Percentiles rank a stretch among this genome's conserved stretches.
These are phyloP conservation scores for Pristionchus arcanus DNA, from an alignment of 2,888 invertebrate species.

Conservation along the genomic window DNA sequence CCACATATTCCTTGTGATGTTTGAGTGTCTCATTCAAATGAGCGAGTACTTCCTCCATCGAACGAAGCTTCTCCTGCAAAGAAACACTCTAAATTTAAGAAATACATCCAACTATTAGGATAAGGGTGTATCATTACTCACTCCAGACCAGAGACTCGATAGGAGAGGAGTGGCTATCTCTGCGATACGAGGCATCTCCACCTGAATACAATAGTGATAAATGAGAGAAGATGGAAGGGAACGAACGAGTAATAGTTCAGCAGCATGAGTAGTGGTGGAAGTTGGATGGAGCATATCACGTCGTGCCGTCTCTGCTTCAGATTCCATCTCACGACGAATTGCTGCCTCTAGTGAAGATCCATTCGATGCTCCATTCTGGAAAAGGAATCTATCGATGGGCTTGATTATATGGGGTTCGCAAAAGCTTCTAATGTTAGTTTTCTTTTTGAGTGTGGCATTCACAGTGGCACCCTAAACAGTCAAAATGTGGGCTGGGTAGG, in stretches of 20 bases:
- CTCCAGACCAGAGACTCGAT: background rate
- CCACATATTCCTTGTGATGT: background rate
- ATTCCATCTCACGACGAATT: background rate
- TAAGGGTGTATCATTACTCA: background rate
- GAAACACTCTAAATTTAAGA: background rate
- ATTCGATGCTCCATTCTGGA: background rate
- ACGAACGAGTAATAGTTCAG: background rate
- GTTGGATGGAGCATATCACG: slow-evolving; percentile 3
- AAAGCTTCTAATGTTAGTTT: no score
- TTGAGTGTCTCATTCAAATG: background rate
- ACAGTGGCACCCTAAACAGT: no score
- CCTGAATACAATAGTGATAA: background rate
- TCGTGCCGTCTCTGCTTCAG: background rate
- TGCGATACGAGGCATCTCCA: background rate
- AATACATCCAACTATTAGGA: background rate
- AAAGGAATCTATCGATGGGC: background rate
- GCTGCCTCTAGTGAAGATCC: background rate
- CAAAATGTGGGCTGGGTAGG: no score
- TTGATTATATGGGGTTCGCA: no score
- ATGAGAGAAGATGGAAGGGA: no score
- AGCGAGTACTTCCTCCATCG: background rate
- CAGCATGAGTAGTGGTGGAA: background rate
- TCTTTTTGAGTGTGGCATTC: no score
- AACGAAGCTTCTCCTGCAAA: background rate
- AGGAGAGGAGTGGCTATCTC: slow-evolving; percentile 16